A percentile compares a stretch with the other conserved stretches of the same genome.
These are phyloP conservation scores for Pectinophora gossypiella DNA, from an alignment of 1,140 invertebrate species.

Conservation along the genomic window DNA sequence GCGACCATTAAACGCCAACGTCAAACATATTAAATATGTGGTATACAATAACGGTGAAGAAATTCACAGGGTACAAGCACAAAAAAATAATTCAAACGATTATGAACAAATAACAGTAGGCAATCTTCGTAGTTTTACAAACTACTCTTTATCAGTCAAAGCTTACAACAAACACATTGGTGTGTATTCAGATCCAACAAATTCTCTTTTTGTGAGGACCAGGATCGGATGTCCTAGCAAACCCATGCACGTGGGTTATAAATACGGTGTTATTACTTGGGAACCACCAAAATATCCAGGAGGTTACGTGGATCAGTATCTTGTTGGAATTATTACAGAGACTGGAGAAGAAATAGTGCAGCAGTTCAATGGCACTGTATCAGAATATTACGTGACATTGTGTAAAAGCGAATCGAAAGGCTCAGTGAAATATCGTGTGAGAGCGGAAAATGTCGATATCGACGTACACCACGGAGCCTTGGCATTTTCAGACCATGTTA, in stretches of 20 bases:
- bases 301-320: too few relatives aligned
- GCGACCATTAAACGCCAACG: neutral
- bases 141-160: conserved; percentile 80
- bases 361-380: too few relatives aligned
- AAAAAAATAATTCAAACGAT: conserved; percentile 3
- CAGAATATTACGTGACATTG: too few relatives aligned
- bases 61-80: too few relatives aligned
- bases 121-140: conserved; percentile 71
- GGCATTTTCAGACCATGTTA: conserved; percentile 31
- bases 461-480: conserved; percentile 53
- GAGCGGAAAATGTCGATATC: conserved; percentile 65
- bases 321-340: too few relatives aligned
- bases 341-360: too few relatives aligned
- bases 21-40: neutral
- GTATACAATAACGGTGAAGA: too few relatives aligned
- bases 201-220: conserved; percentile 70
- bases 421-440: conserved; percentile 56
- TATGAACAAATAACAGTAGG: conserved; percentile 30
- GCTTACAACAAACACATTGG: conserved; percentile 81
- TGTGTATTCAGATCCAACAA: conserved; percentile 74
- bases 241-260: too few relatives aligned
- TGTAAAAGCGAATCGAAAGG: too few relatives aligned
- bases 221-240: too few relatives aligned
- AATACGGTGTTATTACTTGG: too few relatives aligned
- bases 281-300: too few relatives aligned